phyloP scores from a whole-genome alignment of 2,113 vertebrate species.

The Trichomycterus rosablanca region DNA sequence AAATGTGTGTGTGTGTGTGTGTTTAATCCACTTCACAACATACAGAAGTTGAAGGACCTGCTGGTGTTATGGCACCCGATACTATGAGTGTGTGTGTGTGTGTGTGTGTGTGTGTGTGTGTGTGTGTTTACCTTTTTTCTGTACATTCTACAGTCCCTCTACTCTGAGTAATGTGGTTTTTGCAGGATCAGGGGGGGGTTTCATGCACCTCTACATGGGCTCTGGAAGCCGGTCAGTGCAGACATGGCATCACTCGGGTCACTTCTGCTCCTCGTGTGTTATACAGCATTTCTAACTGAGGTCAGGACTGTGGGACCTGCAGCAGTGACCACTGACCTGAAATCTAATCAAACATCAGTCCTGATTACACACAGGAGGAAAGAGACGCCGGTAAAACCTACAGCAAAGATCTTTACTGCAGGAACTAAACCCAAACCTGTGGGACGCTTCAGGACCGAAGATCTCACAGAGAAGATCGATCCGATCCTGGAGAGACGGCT shows the following conservation, averaged over 20 bases:
- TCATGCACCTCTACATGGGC: not conserved
- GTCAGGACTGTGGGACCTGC: too few species aligned
- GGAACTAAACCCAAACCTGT: not conserved
- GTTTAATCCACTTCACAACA: too few species aligned
- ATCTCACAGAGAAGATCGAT: constrained; percentile 29
- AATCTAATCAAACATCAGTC: not conserved
- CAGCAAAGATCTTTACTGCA: constrained; percentile 2
- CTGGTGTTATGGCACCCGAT: too few species aligned
- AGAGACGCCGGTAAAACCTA: constrained; percentile 3
- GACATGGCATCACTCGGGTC: constrained; percentile 20
- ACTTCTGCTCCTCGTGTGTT: not conserved
- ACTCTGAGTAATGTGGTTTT: constrained; percentile 3
- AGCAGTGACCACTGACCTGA: not conserved
- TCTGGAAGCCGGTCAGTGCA: not conserved
- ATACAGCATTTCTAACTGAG: constrained; percentile 18
- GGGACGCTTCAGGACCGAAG: constrained; percentile 19
- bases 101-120: too few species aligned
- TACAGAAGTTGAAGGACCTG: too few species aligned
- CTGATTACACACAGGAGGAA: constrained; percentile 1
- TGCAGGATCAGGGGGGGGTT: not conserved
- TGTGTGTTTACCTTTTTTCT: too few species aligned
- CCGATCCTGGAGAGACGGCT: constrained; percentile 24
- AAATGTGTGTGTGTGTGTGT: too few species aligned
- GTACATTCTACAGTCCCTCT: constrained; percentile 2
- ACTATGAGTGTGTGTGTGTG: too few species aligned